A percentile compares a stretch with the other conserved stretches of the same genome.
Evolutionary conservation across 2,888 invertebrate genomes (phyloP).

Genomic region (Chouioia cunea): DNA sequence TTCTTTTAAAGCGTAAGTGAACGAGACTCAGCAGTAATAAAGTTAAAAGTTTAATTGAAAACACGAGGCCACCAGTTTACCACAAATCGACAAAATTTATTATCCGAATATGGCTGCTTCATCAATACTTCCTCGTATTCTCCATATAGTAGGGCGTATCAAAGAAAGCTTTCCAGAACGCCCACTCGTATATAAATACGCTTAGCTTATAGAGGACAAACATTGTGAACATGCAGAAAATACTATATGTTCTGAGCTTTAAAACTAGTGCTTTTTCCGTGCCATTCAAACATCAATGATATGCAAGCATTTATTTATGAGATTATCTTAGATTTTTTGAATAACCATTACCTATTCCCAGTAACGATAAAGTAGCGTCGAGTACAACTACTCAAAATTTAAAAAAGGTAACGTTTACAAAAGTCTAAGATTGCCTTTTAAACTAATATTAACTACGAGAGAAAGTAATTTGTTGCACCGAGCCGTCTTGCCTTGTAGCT

Average conservation of each 20-base stretch:
- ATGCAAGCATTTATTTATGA: conserved; percentile 35
- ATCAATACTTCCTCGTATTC: conserved; percentile 7
- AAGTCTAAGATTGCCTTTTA: conserved; percentile 19
- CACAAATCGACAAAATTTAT: conserved; percentile 35
- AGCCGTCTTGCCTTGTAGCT: neutral
- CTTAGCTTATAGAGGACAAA: conserved; percentile 41
- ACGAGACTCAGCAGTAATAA: conserved; percentile 45
- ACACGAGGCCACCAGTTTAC: conserved; percentile 2
- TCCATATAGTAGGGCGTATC: conserved; percentile 29
- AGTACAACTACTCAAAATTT: too few relatives aligned
- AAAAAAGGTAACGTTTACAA: too few relatives aligned
- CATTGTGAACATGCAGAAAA: conserved; percentile 46
- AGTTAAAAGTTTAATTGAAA: conserved; percentile 38
- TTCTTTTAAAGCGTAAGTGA: conserved; percentile 56
- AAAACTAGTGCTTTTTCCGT: conserved; percentile 43
- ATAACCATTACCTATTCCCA: too few relatives aligned
- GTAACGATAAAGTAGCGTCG: too few relatives aligned
- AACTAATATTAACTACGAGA: conserved; percentile 43
- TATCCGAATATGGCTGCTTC: conserved; percentile 11
- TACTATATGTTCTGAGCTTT: conserved; percentile 29
- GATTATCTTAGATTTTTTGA: too few relatives aligned
- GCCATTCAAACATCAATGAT: conserved; percentile 44
- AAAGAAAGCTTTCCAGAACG: conserved; percentile 41
- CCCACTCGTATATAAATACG: conserved; percentile 28
- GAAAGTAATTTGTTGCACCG: conserved; percentile 9